Base-by-base conservation (phyloP, 2,888 invertebrate genomes). In the Pasiphila rectangulata region DNA sequence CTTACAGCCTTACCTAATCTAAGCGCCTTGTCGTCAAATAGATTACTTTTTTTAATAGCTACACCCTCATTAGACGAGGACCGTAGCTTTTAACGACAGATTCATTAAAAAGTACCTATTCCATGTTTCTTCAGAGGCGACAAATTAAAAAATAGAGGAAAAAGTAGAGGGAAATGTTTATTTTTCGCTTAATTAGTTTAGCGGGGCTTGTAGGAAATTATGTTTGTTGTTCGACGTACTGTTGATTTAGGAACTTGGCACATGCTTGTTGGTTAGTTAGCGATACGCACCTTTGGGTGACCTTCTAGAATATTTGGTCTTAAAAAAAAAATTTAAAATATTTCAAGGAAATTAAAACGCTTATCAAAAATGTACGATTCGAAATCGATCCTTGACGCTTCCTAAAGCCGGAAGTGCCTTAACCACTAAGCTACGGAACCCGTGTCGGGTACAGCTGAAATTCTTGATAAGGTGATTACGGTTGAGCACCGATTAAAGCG, bases 131-230 rank as follows among this genome's bases (percentile, higher is more conserved):
- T 43, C 47, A 34, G 48, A 69, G 66, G 69, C 69, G 69, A 64
- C 67, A 74, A 75, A 75, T 75, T 73, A 67, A 71, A 72, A 70
- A 68, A 68, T 36, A 39, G 40, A 44, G 44, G 35, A 19, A 39
- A 25, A 17, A 43, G 13, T 45, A 49, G 46, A 46, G 35, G 50
- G 42, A 63, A 63, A 62, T 71, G 70, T 75, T 75, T 71, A 63
- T 64, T 62, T 70, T 72, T 69, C 63, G 66, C 63, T 62, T 81
- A 78, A 81, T 79, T 75, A 75, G 69, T 72, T 82, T 73, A 71
- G 58, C 55, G 67, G 66, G 69, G 71, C 72, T 71, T 69, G 69
- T 74, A 70, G 64, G 68, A 65, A 79, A 79, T 81, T 78, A 75
- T 67, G 67, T 71, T 72, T 69, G 69, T 75, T 65, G 15, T 13